Evolutionary conservation across 1,140 invertebrate genomes (phyloP).

Genomic region (Orius insidiosus): DNA sequence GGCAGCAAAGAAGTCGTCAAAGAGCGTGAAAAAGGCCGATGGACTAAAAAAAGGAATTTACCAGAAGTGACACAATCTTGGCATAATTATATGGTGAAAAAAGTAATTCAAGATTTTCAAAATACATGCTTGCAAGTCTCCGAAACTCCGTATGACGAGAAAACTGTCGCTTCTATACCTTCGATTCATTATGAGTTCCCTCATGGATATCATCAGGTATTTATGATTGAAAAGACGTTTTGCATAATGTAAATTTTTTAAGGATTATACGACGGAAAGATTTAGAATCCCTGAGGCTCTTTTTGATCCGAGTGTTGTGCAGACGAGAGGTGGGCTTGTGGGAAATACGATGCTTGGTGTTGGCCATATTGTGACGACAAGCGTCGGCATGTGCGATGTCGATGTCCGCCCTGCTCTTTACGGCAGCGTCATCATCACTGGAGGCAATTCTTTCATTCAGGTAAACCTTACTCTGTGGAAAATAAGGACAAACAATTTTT

Average conservation of each 20-base stretch:
- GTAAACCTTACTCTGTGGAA: constrained; percentile 31
- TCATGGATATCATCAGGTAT: constrained; percentile 60
- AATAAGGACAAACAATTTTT: no score
- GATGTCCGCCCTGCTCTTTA: constrained; percentile 72
- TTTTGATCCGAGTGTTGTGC: constrained; percentile 57
- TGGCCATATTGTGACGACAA: constrained; percentile 65
- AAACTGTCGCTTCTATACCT: constrained; percentile 57
- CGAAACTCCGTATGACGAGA: constrained; percentile 59
- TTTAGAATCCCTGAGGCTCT: constrained; percentile 68
- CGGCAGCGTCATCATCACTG: constrained; percentile 69
- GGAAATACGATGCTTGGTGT: constrained; percentile 59
- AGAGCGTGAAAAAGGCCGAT: constrained; percentile 57
- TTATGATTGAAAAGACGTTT: neutral
- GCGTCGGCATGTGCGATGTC: constrained; percentile 79
- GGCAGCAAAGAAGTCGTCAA: constrained; percentile 61
- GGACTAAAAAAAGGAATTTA: constrained; percentile 51
- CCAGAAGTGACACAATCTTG: constrained; percentile 67
- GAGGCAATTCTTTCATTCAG: constrained; percentile 70
- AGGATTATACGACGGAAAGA: constrained; percentile 63
- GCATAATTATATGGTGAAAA: constrained; percentile 70
- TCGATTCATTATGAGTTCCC: constrained; percentile 76
- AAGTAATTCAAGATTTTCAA: constrained; percentile 58
- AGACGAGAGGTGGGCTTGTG: constrained; percentile 34
- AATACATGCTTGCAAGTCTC: constrained; percentile 52
- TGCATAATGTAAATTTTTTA: constrained; percentile 12